phyloP scores from a whole-genome alignment of 2,888 invertebrate genomes.

The Ormyrus rosae region DNA sequence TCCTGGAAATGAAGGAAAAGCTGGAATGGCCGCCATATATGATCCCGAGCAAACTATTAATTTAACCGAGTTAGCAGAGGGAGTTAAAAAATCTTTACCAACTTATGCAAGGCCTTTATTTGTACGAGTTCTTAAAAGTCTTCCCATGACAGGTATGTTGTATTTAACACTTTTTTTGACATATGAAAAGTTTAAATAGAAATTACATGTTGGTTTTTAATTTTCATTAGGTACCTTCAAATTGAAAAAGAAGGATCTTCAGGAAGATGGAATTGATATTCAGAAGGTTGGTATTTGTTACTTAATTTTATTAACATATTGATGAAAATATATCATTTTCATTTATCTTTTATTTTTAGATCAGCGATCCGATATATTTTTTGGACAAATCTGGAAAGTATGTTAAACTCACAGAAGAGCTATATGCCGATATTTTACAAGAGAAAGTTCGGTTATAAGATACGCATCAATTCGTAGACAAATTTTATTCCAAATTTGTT shows the following conservation, averaged over 20 bases:
- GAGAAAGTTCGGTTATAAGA: constrained; percentile 61
- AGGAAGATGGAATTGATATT: constrained; percentile 89
- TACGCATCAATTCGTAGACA: no score
- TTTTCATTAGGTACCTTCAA: constrained; percentile 87
- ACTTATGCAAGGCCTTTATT: constrained; percentile 93
- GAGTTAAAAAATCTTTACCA: constrained; percentile 85
- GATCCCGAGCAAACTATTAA: constrained; percentile 81
- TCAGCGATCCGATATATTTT: constrained; percentile 87
- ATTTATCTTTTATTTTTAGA: constrained; percentile 61
- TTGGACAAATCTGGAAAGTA: constrained; percentile 79
- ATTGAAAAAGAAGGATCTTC: constrained; percentile 91
- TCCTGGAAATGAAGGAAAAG: constrained; percentile 88
- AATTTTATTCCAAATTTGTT: neutral
- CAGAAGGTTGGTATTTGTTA: constrained; percentile 77
- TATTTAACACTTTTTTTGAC: neutral
- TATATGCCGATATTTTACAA: constrained; percentile 79
- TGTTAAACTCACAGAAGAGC: constrained; percentile 79
- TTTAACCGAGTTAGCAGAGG: constrained; percentile 80
- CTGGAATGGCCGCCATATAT: constrained; percentile 95
- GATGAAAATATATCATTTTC: neutral
- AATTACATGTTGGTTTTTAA: neutral
- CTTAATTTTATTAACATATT: neutral
- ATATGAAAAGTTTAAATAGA: neutral
- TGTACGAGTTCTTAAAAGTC: constrained; percentile 85
- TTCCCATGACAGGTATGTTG: constrained; percentile 84